A percentile compares a stretch with the other conserved stretches of the same genome.
phyloP scores from a whole-genome alignment of 2,888 invertebrate genomes.

The Phasia obesa region DNA sequence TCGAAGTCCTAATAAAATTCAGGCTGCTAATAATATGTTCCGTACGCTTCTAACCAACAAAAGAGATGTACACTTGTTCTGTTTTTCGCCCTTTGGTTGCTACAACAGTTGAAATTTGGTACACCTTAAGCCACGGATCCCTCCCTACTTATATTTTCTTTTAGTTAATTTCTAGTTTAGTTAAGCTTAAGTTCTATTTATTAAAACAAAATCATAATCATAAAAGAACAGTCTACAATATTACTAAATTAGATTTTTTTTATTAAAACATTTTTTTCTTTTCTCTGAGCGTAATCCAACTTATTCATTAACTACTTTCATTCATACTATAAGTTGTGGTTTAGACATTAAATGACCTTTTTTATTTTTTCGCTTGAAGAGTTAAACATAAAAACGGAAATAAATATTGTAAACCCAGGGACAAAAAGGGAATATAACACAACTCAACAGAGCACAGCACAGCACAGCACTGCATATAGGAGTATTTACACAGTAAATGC shows the following conservation, averaged over 20 bases:
- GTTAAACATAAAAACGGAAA: slow-evolving; percentile 1
- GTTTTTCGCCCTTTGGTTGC: too few species aligned
- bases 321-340: slow-evolving; percentile 31
- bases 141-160: too few species aligned
- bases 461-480: background rate
- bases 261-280: background rate
- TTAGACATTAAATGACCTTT: slow-evolving; percentile 63
- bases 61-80: too few species aligned
- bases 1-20: too few species aligned
- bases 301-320: slow-evolving; percentile 8
- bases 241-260: background rate
- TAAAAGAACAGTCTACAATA: too few species aligned
- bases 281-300: background rate
- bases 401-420: background rate
- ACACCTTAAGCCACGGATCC: too few species aligned
- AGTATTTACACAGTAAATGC: slow-evolving; percentile 31
- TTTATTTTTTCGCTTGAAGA: slow-evolving; percentile 26
- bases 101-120: too few species aligned
- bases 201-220: too few species aligned
- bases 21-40: too few species aligned
- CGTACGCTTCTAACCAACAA: too few species aligned
- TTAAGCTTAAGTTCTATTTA: too few species aligned
- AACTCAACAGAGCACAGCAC: background rate
- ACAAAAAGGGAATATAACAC: background rate
- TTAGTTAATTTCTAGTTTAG: too few species aligned